These are phyloP conservation scores for Polyommatus iphigenia DNA, from an alignment of 2,888 invertebrate genomes.

Conservation along the genomic window DNA sequence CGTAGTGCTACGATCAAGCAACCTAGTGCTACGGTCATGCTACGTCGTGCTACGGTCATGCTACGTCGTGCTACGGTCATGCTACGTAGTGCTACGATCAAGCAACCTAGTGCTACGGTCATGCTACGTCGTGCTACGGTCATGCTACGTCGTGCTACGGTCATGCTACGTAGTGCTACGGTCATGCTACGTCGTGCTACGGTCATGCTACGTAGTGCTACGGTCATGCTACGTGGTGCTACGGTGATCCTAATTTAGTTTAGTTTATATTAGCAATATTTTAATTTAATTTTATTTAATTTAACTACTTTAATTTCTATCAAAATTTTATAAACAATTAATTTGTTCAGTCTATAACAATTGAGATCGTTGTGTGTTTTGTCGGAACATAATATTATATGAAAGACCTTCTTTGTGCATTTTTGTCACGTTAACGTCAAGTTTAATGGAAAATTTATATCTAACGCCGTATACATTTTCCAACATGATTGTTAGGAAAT, in stretches of 20 bases:
- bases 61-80: too few relatives aligned
- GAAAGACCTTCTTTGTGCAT: background rate
- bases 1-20: background rate
- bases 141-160: background rate
- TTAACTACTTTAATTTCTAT: too few relatives aligned
- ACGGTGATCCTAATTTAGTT: background rate
- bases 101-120: too few relatives aligned
- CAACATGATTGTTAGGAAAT: background rate
- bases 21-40: background rate
- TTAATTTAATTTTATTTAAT: too few relatives aligned
- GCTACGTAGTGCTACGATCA: background rate
- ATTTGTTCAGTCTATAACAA: too few relatives aligned
- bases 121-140: background rate
- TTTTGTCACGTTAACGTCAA: background rate
- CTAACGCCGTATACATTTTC: background rate
- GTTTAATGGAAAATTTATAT: background rate
- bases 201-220: background rate
- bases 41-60: too few relatives aligned
- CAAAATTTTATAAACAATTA: too few relatives aligned
- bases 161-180: background rate
- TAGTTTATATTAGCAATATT: too few relatives aligned
- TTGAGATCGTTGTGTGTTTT: background rate
- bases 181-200: background rate
- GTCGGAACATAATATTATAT: background rate
- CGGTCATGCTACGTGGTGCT: background rate